phyloP scores from a whole-genome alignment of 2,888 invertebrate genomes.

The Heliconius ismenius region DNA sequence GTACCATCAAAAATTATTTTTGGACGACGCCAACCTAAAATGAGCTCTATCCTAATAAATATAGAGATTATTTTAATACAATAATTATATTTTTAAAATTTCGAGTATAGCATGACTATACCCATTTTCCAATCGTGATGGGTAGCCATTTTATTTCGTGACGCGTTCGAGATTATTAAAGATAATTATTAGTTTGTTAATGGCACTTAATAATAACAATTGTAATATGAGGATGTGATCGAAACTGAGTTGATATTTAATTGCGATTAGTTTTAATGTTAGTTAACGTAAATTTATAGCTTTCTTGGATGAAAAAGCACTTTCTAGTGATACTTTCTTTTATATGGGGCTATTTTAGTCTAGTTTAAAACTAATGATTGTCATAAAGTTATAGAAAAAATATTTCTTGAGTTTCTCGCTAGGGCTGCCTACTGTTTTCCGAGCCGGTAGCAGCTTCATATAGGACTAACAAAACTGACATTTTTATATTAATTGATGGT shows the following conservation, averaged over 20 bases:
- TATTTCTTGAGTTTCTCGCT: background rate
- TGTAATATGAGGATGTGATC: constrained; percentile 37
- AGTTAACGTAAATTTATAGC: constrained; percentile 12
- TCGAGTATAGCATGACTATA: constrained; percentile 42
- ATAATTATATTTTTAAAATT: constrained; percentile 39
- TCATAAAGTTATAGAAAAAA: background rate
- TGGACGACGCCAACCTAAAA: constrained; percentile 35
- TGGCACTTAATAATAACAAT: constrained; percentile 40
- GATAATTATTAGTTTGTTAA: constrained; percentile 44
- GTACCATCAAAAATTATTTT: constrained; percentile 68
- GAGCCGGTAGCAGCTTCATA: background rate
- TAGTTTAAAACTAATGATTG: background rate
- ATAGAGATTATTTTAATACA: constrained; percentile 49
- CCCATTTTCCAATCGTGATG: constrained; percentile 44
- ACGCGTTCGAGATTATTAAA: constrained; percentile 44
- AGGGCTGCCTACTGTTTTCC: background rate
- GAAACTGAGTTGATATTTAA: constrained; percentile 18
- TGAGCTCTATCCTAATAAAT: background rate
- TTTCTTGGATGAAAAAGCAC: constrained; percentile 12
- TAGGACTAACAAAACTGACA: background rate
- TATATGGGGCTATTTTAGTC: background rate
- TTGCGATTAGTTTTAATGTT: constrained; percentile 6
- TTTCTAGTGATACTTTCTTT: constrained; percentile 6
- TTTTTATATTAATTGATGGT: background rate
- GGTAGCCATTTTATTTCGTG: constrained; percentile 47